phyloP scores from a whole-genome alignment of 2,888 invertebrate genomes.

The Pollenia labialis region DNA sequence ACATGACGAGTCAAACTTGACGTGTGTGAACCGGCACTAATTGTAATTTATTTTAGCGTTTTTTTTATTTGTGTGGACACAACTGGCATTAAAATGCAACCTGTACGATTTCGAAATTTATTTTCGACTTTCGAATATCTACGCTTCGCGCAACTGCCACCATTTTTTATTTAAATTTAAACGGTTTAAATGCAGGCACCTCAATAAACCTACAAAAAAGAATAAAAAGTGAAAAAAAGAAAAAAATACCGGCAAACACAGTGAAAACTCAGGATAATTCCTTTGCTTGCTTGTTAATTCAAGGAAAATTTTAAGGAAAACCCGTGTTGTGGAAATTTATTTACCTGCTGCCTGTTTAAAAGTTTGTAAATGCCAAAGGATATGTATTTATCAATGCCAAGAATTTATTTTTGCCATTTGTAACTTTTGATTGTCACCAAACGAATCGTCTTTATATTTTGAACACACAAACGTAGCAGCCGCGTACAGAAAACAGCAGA shows the following conservation, averaged over 20 bases:
- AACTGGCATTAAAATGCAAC: constrained; percentile 25
- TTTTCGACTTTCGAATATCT: constrained; percentile 44
- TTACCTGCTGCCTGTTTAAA: not conserved
- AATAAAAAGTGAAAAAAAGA: not conserved
- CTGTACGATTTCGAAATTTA: constrained; percentile 5
- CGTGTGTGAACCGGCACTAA: no score
- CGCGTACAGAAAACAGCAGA: not conserved
- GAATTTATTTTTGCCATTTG: constrained; percentile 16
- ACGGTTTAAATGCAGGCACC: constrained; percentile 33
- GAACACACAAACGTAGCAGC: constrained; percentile 26
- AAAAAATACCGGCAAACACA: not conserved
- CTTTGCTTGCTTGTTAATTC: constrained; percentile 39
- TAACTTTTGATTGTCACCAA: constrained; percentile 14
- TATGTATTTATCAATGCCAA: not conserved
- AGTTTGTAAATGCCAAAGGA: not conserved
- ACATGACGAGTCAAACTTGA: no score
- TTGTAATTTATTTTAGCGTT: no score
- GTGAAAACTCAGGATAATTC: constrained; percentile 32
- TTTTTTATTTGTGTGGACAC: constrained; percentile 78
- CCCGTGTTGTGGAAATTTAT: not conserved
- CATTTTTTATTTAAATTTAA: constrained; percentile 69
- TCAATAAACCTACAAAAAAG: not conserved
- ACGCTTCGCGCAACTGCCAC: constrained; percentile 56
- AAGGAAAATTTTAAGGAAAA: constrained; percentile 49
- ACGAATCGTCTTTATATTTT: constrained; percentile 22